Conservation (phyloP, 2,113 vertebrate genomes). For the Sinocyclocheilus grahami region DNA sequence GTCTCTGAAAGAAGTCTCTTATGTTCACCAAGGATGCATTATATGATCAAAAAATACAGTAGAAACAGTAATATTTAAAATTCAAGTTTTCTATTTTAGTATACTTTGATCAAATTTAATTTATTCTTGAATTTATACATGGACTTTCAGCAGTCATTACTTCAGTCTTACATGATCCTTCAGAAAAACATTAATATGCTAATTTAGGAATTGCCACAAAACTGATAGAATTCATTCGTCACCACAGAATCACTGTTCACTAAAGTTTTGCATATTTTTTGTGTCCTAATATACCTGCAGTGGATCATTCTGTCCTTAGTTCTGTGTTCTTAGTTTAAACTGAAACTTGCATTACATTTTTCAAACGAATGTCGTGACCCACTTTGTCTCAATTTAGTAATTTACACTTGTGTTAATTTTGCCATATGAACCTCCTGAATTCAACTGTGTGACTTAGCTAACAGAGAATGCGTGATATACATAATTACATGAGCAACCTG, state of each 20-base stretch:
- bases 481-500: slow-evolving; percentile 40
- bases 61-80: neutral
- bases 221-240: neutral
- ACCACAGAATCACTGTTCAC: neutral
- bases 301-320: slow-evolving; percentile 13
- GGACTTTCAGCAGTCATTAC: too few relatives aligned
- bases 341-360: slow-evolving; percentile 39
- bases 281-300: neutral
- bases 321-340: neutral
- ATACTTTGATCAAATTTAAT: too few relatives aligned
- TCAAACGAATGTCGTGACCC: slow-evolving; percentile 48
- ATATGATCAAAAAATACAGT: neutral
- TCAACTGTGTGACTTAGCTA: slow-evolving; percentile 46
- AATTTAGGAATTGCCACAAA: too few relatives aligned
- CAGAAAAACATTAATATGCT: too few relatives aligned
- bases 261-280: neutral
- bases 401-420: slow-evolving; percentile 54
- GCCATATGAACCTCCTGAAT: slow-evolving; percentile 51
- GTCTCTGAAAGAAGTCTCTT: neutral
- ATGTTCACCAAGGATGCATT: neutral
- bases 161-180: too few relatives aligned
- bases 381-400: slow-evolving; percentile 55
- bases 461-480: slow-evolving; percentile 42
- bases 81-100: too few relatives aligned
- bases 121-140: too few relatives aligned